Base-by-base conservation (phyloP, 2,888 invertebrate species). In the Thereva nobilitata region DNA sequence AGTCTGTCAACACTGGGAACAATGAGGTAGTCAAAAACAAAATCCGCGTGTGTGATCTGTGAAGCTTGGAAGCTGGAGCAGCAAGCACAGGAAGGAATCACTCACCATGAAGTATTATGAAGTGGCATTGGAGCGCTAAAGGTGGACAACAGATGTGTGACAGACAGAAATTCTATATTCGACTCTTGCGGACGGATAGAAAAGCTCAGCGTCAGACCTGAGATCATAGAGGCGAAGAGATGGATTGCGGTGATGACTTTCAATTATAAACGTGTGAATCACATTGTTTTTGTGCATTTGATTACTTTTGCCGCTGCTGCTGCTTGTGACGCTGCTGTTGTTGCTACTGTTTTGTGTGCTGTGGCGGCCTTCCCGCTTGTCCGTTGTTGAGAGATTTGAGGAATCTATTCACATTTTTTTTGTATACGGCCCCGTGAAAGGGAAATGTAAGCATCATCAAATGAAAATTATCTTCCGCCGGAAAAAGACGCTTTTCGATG, bases 391-490 rank as follows among this genome's bases (percentile, higher is more conserved):
- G 23, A 23, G 23, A 23, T 23, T 23, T 23, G 23, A 23, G 23
- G 23, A 23, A 23, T 23, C 23, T 23, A 23, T 23, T 23, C 23
- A 23, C 23, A 23, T 2, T 23, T 23, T 23, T 23, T 23, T 23
- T 23, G 23, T 23, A 2, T 23, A 23, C 23, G 23, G 23, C 23
- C 23, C 23, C 23, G 23, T 23, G 23, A 23, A 23, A 23, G 23
- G 23, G 23, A 23, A 23, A 23, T 23, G 38, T 49, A 12, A 12
- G 59, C 59, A 37, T 40, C 41, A 38, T 37, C 41, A 61, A 61
- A 49, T 61, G 61, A 61, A 61, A 50, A 61, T 61, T 49, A 41
- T 34, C 23, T 61, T 50, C 61, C 61, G 50, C 40, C 61, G 61
- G 61, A 61, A 61, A 49, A 61, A 23, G 37, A 10, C 10, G 61